A percentile compares a stretch with the other conserved stretches of the same genome.
phyloP scores from a whole-genome alignment of 2,113 vertebrate species.

The Lanius ludovicianus region DNA sequence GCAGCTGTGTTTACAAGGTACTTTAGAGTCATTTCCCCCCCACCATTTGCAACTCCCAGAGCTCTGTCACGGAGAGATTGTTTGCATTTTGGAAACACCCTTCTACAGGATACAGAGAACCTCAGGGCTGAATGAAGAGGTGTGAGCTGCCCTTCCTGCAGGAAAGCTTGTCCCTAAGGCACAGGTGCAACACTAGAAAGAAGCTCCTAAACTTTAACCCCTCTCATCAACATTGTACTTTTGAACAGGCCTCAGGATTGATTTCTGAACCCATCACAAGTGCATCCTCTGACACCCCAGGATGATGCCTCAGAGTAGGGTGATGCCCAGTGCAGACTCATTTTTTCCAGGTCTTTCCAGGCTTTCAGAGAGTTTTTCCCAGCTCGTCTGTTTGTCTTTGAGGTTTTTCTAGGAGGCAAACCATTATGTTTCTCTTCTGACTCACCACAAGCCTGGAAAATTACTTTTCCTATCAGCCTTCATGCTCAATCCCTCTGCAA shows the following conservation, averaged over 20 bases:
- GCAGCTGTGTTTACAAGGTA: background rate
- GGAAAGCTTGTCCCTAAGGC: background rate
- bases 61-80: background rate
- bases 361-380: background rate
- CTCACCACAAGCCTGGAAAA: background rate
- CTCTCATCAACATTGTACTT: background rate
- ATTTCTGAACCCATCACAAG: background rate
- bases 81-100: background rate
- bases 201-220: background rate
- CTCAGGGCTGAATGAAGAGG: background rate
- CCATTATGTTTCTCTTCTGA: background rate
- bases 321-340: background rate
- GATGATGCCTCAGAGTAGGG: background rate
- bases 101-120: background rate
- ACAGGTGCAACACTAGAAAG: rapidly evolving
- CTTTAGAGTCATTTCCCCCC: background rate
- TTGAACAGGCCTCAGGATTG: background rate
- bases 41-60: background rate
- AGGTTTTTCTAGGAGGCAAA: background rate
- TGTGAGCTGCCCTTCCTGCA: background rate
- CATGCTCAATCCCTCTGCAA: background rate
- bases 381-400: background rate
- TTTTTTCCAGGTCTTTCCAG: background rate
- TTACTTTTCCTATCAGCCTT: background rate
- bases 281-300: background rate